Conservation (phyloP, 2,797 vertebrate genomes). For the Orestias chungarensis region DNA sequence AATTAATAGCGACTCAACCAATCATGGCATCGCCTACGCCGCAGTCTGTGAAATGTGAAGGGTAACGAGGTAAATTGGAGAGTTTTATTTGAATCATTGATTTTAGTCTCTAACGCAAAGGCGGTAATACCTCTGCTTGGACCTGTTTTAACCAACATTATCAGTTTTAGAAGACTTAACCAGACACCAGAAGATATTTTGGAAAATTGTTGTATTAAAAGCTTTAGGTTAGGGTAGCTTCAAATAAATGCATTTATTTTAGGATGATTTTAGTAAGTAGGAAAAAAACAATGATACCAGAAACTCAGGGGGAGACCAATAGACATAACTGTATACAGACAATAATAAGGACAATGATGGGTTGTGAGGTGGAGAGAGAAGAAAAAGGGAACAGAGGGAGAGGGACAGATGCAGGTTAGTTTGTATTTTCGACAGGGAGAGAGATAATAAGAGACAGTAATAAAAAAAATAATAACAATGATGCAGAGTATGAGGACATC, state of each 20-base stretch:
- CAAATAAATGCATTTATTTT: neutral
- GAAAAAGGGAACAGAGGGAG: neutral
- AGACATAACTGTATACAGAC: neutral
- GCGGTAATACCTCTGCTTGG: neutral
- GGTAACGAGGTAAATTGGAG: neutral
- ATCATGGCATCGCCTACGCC: neutral
- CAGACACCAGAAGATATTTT: neutral
- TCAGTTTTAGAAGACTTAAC: neutral
- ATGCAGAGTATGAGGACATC: neutral
- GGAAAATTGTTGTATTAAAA: neutral
- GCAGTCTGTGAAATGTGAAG: slow-evolving; percentile 25
- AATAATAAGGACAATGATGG: neutral
- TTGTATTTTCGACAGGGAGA: neutral
- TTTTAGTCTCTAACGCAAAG: neutral
- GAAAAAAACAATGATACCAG: too few species aligned
- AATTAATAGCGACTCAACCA: slow-evolving; percentile 30
- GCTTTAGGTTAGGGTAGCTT: neutral
- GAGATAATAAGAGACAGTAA: neutral
- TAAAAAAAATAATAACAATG: neutral
- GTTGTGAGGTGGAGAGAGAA: neutral
- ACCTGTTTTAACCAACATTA: neutral
- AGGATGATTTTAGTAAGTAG: too few species aligned
- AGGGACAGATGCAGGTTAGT: neutral
- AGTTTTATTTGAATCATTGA: slow-evolving; percentile 6
- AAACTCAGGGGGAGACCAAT: neutral